Evolutionary conservation across 1,140 invertebrate species (phyloP).

Genomic region (Hylyphantes graminicola): DNA sequence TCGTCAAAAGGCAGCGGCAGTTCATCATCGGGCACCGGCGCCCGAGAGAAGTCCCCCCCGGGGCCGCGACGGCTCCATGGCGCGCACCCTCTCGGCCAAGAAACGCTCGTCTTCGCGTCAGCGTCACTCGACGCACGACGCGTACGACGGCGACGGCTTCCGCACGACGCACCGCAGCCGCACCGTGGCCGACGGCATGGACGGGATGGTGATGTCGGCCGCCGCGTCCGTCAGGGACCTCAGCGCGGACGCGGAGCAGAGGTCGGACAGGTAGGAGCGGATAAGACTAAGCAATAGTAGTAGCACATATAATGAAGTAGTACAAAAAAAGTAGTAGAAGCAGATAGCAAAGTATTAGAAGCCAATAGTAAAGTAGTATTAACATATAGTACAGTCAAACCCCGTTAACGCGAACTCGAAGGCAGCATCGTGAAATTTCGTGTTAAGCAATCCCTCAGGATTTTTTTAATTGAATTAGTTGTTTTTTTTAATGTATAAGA

Average conservation of each 20-base stretch:
- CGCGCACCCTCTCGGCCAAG: slow-evolving; percentile 75
- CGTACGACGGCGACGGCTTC: slow-evolving; percentile 78
- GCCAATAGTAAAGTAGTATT: too few species aligned
- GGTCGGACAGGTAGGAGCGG: slow-evolving; percentile 41
- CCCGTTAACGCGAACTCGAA: too few species aligned
- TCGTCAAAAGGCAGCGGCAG: slow-evolving; percentile 18
- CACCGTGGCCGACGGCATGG: slow-evolving; percentile 82
- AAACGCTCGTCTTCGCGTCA: slow-evolving; percentile 72
- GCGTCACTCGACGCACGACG: slow-evolving; percentile 76
- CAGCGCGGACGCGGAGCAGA: slow-evolving; percentile 9
- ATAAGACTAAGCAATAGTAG: too few species aligned
- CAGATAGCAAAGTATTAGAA: too few species aligned
- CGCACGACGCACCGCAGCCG: slow-evolving; percentile 86
- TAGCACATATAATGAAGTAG: too few species aligned
- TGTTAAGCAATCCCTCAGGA: too few species aligned
- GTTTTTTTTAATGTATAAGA: too few species aligned
- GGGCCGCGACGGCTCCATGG: slow-evolving; percentile 41
- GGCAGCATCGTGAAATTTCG: too few species aligned
- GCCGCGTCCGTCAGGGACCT: slow-evolving; percentile 20
- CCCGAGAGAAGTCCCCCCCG: slow-evolving; percentile 26
- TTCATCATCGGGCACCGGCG: neutral
- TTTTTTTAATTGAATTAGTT: too few species aligned
- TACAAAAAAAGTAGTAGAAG: too few species aligned
- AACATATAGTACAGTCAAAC: too few species aligned
- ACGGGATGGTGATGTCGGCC: slow-evolving; percentile 64